These are phyloP conservation scores for Epinephelus malabaricus DNA, from an alignment of 2,797 vertebrate species.

Conservation along the genomic window DNA sequence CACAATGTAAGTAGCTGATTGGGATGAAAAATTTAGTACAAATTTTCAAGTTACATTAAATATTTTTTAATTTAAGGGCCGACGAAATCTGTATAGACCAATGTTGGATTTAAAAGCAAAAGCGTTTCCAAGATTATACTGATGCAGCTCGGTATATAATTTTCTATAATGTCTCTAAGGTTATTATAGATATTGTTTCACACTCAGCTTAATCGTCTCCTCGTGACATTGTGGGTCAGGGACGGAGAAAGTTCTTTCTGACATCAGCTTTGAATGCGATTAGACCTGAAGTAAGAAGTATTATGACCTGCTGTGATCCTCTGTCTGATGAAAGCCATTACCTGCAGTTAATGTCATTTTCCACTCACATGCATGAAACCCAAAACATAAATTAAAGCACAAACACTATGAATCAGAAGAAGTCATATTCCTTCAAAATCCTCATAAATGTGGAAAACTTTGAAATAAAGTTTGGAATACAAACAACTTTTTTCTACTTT, in stretches of 20 bases:
- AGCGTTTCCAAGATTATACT: background rate
- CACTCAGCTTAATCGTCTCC: slow-evolving; percentile 18
- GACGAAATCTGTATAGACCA: background rate
- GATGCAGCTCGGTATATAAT: background rate
- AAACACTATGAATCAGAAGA: background rate
- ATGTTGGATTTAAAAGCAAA: background rate
- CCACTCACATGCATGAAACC: background rate
- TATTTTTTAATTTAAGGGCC: background rate
- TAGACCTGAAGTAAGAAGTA: slow-evolving; percentile 75
- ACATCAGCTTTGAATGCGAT: slow-evolving; percentile 72
- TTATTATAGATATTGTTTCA: slow-evolving; percentile 13
- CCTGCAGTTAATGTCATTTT: slow-evolving; percentile 25
- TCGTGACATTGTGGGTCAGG: slow-evolving; percentile 75
- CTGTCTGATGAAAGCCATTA: slow-evolving; percentile 29
- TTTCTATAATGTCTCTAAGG: background rate
- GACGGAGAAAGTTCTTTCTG: slow-evolving; percentile 49
- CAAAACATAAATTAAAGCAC: background rate
- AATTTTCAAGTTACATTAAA: no score
- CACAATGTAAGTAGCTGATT: background rate
- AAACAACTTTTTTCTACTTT: slow-evolving; percentile 38
- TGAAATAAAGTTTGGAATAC: background rate
- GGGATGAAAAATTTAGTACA: no score
- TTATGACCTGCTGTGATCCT: slow-evolving; percentile 63
- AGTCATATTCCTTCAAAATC: background rate
- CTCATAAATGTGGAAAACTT: background rate